Base-by-base conservation (phyloP, 2,888 invertebrate species). In the Stenurella melanura region DNA sequence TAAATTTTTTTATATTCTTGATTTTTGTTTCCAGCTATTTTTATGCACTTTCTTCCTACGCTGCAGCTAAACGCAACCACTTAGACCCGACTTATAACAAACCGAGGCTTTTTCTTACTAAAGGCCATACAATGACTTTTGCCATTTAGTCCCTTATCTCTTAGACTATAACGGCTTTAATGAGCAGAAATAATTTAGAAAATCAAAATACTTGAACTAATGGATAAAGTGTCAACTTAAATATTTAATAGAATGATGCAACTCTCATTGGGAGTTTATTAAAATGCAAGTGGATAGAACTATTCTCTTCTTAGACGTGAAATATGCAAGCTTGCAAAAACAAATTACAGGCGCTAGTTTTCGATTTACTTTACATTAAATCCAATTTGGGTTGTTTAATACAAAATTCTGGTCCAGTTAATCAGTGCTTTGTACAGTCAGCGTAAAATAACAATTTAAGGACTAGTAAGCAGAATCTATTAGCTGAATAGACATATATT, bases 381-480 rank as follows among this genome's bases (percentile, higher is more conserved):
- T 42, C 42, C 42, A 42, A 50, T 50, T 50, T 50, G n/a, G n/a
- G 50, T 50, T 50, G n/a, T 50, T 50, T 50, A 50, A 50, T n/a
- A 50, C 50, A 50, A 61, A 61, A 42, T 81, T 81, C 77, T 78
- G 78, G 83, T 79, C 77, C 73, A 79, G 78, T 76, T 79, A 75
- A 80, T 30, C 21, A 30, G 11, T 15, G 79, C 80, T 76, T 73
- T 79, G 81, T 82, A 83, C 81, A 69, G 84, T 83, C 83, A 85
- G 83, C 83, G 82, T 81, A 81, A 84, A 85, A 83, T 82, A 83
- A 84, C 82, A 82, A 82, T 85, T 85, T 85, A 83, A 81, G 81
- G 83, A 82, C 83, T 84, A 82, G 83, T 83, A 84, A 84, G 83
- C 85, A 84, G 81, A 85, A 85, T 84, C 85, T 84, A 84, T 84